Base-by-base conservation (phyloP, 2,113 vertebrate genomes). In the Zosterops pallidus region DNA sequence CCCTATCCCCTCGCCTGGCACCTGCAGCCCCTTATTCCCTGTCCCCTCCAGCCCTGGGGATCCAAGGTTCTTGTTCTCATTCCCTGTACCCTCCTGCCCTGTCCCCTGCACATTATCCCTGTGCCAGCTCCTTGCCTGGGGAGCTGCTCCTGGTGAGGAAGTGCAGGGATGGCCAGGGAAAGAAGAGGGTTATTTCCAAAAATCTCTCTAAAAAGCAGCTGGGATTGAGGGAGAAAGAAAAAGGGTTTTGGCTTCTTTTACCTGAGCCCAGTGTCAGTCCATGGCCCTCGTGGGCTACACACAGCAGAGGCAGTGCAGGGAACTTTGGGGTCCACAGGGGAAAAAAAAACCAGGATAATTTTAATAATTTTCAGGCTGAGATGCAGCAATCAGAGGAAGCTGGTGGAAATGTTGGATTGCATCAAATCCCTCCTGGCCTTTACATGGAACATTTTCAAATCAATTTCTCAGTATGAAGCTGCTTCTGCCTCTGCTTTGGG, bases 1-100 rank as follows among this genome's bases (percentile, higher is more conserved):
- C 65, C 0, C 0, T 7, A 3, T 71, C 12, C 11, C 47, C 14
- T 39, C 11, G 1, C 39, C 57, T 37, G 56, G 5, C 33, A 12
- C 59, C 39, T 72, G 31, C 21, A 37, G 33, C 12, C 23, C 19
- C 18, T n/a, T 12, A 13, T 33, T 15, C 26, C 35, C 44, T 28
- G 35, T 62, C n/a, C 19, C 42, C 14, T 37, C 37, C 59, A 50
- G 14, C 33, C 47, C 17, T 1, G 0, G 16, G 33, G 9, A 39
- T 33, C 22, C n/a, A 33, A 74, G 29, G 29, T 29, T 3, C 82
- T n/a, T 5, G 1, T 22, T n/a, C 50, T 14, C 14, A 13, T n/a
- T 52, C 60, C 35, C 70, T n/a, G 42, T 53, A 39, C 57, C 47
- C 39, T 55, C n/a, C 49, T 63, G 47, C 17, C 33, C 39, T 53